Percentiles rank a stretch among this genome's conserved stretches.
Conservation (phyloP, 2,888 invertebrate species). For the Physocephala rufipes region DNA sequence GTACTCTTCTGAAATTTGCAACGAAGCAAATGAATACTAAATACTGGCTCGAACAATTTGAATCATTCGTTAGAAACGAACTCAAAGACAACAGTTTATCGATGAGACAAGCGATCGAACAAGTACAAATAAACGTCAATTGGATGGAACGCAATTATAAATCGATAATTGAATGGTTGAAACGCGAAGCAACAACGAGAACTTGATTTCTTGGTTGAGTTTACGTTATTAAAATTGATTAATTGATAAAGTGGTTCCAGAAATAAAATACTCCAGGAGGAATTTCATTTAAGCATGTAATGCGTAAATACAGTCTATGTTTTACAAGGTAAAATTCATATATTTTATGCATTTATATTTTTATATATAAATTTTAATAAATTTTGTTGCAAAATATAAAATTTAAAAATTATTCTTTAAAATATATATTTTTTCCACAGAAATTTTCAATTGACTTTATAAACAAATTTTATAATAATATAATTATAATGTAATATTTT, state of each 20-base stretch:
- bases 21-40: slow-evolving; percentile 79
- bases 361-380: neutral
- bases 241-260: too few species aligned
- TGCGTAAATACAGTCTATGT: neutral
- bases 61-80: slow-evolving; percentile 73
- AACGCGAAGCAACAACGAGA: slow-evolving; percentile 9
- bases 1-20: slow-evolving; percentile 76
- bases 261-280: too few species aligned
- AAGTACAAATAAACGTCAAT: slow-evolving; percentile 80
- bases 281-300: neutral
- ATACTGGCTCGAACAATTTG: slow-evolving; percentile 79
- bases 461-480: too few species aligned
- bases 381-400: neutral
- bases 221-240: too few species aligned
- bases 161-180: slow-evolving; percentile 79
- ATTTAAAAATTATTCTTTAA: neutral
- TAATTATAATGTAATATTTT: neutral
- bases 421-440: neutral
- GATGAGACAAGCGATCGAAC: slow-evolving; percentile 82
- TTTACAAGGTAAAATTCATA: neutral
- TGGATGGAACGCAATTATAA: slow-evolving; percentile 84
- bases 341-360: slow-evolving; percentile 3
- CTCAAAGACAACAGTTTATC: slow-evolving; percentile 77
- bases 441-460: too few species aligned
- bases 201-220: neutral